phyloP scores from a whole-genome alignment of 2,888 invertebrate genomes.

The Sesamia inferens region DNA sequence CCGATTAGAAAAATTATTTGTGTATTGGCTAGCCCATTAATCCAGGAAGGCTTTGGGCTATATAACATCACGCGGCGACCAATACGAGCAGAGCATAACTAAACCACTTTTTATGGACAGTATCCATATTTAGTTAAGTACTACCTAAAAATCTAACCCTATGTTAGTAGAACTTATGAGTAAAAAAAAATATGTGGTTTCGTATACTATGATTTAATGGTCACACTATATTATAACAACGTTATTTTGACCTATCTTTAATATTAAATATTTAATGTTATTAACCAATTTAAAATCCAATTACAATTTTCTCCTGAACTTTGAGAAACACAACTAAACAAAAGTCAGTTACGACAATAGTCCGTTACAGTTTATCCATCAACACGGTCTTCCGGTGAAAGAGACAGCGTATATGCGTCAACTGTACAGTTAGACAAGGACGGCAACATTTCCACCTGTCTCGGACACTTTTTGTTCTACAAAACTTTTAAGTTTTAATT shows the following conservation, averaged over 20 bases:
- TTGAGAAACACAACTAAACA: constrained; percentile 76
- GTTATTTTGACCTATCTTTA: neutral
- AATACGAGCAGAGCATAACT: too few relatives aligned
- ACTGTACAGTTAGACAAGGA: constrained; percentile 65
- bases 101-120: too few relatives aligned
- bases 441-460: constrained; percentile 81
- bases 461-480: constrained; percentile 73
- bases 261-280: neutral
- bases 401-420: constrained; percentile 67
- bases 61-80: too few relatives aligned
- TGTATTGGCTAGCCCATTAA: too few relatives aligned
- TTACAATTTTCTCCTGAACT: constrained; percentile 60
- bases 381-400: constrained; percentile 81
- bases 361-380: constrained; percentile 87
- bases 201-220: too few relatives aligned
- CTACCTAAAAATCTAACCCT: too few relatives aligned
- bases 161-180: too few relatives aligned
- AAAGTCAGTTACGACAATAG: constrained; percentile 88
- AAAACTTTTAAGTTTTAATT: constrained; percentile 76
- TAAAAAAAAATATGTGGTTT: too few relatives aligned
- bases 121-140: too few relatives aligned
- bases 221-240: too few relatives aligned
- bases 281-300: neutral
- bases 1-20: too few relatives aligned
- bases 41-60: too few relatives aligned